Evolutionary conservation across 53 echinoderm and acorn worm genomes (phyloP).

Genomic region (Holothuria scabra): DNA sequence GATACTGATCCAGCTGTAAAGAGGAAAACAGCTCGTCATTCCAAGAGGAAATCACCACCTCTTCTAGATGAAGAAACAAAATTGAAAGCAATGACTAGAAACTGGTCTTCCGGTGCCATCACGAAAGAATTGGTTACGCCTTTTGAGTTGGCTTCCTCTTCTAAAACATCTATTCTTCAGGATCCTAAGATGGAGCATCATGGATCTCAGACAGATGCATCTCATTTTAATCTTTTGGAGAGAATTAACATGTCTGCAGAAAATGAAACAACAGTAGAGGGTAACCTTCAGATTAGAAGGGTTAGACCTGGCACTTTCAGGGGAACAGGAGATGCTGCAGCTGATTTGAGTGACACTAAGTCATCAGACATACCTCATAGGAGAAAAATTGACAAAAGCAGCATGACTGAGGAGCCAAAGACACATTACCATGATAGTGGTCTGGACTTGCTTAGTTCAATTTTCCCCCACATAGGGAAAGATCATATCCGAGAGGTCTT

Average conservation of each 20-base stretch:
- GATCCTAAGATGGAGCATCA: background rate
- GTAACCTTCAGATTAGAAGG: background rate
- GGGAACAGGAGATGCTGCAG: background rate
- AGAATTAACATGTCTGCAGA: background rate
- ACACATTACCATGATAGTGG: constrained; percentile 4
- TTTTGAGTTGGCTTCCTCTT: background rate
- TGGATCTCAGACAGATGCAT: constrained; percentile 33
- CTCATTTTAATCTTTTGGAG: constrained; percentile 36
- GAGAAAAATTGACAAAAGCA: constrained; percentile 75
- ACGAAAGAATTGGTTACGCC: constrained; percentile 19
- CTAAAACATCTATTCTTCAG: no score
- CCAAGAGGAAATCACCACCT: background rate
- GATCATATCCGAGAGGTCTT: constrained; percentile 13
- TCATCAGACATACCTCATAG: constrained; percentile 45
- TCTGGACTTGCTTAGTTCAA: constrained; percentile 26
- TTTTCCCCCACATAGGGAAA: constrained; percentile 44
- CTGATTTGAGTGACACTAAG: background rate
- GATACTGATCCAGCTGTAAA: background rate
- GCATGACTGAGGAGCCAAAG: constrained; percentile 67
- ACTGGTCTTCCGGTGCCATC: constrained; percentile 37
- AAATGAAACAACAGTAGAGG: background rate
- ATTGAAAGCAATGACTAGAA: constrained; percentile 15
- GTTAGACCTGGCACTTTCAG: background rate
- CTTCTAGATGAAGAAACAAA: constrained; percentile 10
- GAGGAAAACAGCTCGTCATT: constrained; percentile 8